These are phyloP conservation scores for Chloroceryle amazona DNA, from an alignment of 2,797 vertebrate genomes.

Conservation along the genomic window DNA sequence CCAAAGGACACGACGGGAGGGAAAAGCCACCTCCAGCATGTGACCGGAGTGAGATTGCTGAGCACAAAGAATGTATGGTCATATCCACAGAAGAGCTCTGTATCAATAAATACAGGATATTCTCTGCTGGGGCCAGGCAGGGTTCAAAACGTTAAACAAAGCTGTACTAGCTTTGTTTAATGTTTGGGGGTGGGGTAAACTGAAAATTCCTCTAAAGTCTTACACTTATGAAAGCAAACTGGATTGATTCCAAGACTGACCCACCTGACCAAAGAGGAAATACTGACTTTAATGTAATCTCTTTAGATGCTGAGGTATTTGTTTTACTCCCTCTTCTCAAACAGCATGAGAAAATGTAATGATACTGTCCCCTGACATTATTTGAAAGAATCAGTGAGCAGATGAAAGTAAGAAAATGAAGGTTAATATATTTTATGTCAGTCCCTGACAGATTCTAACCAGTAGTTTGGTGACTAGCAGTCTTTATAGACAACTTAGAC, in stretches of 20 bases:
- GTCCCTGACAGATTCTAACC: neutral
- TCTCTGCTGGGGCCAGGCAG: conserved; percentile 6
- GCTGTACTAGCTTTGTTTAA: neutral
- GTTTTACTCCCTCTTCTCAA: conserved; percentile 18
- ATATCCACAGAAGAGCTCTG: neutral
- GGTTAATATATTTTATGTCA: neutral
- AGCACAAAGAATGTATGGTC: neutral
- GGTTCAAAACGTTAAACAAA: conserved; percentile 29
- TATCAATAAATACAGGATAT: conserved; percentile 20
- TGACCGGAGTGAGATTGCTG: neutral
- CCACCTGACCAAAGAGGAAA: conserved; percentile 29
- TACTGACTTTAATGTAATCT: conserved; percentile 28
- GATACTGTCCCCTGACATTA: neutral
- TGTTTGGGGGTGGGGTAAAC: neutral
- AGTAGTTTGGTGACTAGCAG: neutral
- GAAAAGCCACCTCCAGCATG: neutral
- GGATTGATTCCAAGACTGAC: conserved; percentile 6
- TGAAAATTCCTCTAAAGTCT: neutral
- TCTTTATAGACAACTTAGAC: neutral
- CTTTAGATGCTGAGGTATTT: neutral
- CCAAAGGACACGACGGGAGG: neutral
- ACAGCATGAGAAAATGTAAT: neutral
- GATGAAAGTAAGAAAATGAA: neutral
- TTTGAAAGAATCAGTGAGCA: neutral
- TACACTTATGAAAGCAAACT: conserved; percentile 20